Evolutionary conservation across 2,113 vertebrate genomes (phyloP).

Genomic region (Choloepus hoffmanni): DNA sequence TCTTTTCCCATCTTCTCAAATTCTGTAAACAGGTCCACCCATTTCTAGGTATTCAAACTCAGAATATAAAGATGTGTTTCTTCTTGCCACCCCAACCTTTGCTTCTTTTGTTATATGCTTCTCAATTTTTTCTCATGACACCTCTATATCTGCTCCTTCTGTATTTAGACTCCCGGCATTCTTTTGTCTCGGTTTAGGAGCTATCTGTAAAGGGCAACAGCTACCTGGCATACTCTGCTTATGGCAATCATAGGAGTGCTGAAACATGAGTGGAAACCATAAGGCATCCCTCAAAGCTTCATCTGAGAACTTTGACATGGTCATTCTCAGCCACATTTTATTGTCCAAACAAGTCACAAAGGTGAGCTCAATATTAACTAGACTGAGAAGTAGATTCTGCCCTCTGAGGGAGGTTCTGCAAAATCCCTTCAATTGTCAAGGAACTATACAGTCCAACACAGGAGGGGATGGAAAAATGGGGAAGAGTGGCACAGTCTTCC

Average conservation of each 20-base stretch:
- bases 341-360: background rate
- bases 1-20: background rate
- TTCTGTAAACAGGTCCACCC: background rate
- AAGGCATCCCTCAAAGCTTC: background rate
- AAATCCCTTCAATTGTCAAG: no score
- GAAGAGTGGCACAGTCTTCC: background rate
- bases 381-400: background rate
- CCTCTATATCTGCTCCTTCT: background rate
- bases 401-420: background rate
- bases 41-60: background rate
- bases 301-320: background rate
- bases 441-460: background rate
- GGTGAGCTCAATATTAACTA: background rate
- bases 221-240: no score
- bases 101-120: background rate
- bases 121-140: background rate
- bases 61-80: background rate
- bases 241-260: background rate
- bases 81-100: background rate
- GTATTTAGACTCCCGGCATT: background rate
- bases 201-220: no score
- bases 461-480: background rate
- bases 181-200: background rate
- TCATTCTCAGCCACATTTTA: background rate
- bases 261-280: fast-evolving